Base-by-base conservation (phyloP, 2,113 vertebrate species). In the Actinemys pallida region DNA sequence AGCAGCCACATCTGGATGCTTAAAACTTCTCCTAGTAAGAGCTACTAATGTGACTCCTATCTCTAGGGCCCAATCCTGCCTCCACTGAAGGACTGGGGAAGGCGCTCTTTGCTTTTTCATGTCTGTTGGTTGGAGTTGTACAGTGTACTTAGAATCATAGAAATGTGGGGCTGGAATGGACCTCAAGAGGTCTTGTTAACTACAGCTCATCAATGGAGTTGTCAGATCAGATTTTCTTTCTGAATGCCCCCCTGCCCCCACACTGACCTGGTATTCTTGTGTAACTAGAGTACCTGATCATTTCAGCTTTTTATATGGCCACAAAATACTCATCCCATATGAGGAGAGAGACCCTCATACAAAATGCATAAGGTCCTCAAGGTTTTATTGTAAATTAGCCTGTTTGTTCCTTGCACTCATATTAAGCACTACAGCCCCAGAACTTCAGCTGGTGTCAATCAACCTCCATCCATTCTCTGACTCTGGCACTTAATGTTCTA, bases 381-480 rank as follows among this genome's bases (percentile, higher is more conserved):
- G 75, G 42, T 94, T 90, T 93, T 92, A 81, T 92, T 93, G 92
- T 95, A 96, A 95, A 87, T 79, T 81, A 22, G 52, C 47, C 1
- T 0, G 5, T 42, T 91, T 90, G 75, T 47, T 83, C 62, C 89
- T 91, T 56, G 62, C 1, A 10, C 57, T 50, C 65, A 2, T 1
- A 6, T 88, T 91, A 84, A 89, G 87, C 91, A 35, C 24, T 94
- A 91, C 84, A 91, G 81, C 86, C n/a, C 88, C 80, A 93, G 76
- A 52, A 88, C 93, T 94, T 27, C 75, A 92, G 82, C 50, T 0
- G 69, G 87, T 2, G 8, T 76, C 59, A 94, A 95, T 76, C 54
- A 80, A 83, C 86, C 65, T 87, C 81, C 95, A 95, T 92, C 87
- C 1, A 2, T 90, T 92, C 92, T 54, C 53, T 87, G 88, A 65